Percentiles rank a stretch among this genome's conserved stretches.
Evolutionary conservation across 2,113 vertebrate genomes (phyloP).

Genomic region (Oxyura jamaicensis): DNA sequence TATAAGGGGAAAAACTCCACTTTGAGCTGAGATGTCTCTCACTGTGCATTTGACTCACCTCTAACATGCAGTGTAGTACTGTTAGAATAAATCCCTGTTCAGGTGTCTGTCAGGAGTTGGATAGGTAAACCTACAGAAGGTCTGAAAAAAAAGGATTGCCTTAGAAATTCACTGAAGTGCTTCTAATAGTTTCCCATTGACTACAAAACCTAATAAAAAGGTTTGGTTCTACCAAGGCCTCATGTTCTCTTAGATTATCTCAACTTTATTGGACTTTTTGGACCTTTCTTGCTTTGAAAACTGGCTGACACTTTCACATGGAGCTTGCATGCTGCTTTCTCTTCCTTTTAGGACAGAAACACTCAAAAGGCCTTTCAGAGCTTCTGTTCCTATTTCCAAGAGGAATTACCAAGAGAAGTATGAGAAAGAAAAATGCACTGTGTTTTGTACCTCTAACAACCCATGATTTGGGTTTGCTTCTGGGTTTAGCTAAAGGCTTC

Average conservation of each 20-base stretch:
- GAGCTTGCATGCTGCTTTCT: neutral
- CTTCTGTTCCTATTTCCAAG: neutral
- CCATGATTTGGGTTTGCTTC: neutral
- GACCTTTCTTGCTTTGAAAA: neutral
- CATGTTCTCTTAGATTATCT: neutral
- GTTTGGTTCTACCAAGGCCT: neutral
- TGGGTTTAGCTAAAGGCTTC: neutral
- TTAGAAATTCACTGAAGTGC: neutral
- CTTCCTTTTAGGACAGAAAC: neutral
- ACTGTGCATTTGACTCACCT: neutral
- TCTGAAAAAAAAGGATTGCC: neutral
- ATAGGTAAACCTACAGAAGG: neutral
- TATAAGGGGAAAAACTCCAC: neutral
- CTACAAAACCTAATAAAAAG: neutral
- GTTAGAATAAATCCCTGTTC: neutral
- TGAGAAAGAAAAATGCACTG: neutral
- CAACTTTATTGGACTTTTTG: neutral
- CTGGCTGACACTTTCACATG: neutral
- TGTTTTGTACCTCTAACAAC: neutral
- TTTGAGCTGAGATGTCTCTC: neutral
- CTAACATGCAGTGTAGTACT: neutral
- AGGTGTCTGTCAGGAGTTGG: neutral
- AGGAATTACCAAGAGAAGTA: neutral
- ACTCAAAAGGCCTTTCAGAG: neutral
- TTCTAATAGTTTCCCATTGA: neutral